phyloP scores from a whole-genome alignment of 2,113 vertebrate species.

The Porphyrio hochstetteri region DNA sequence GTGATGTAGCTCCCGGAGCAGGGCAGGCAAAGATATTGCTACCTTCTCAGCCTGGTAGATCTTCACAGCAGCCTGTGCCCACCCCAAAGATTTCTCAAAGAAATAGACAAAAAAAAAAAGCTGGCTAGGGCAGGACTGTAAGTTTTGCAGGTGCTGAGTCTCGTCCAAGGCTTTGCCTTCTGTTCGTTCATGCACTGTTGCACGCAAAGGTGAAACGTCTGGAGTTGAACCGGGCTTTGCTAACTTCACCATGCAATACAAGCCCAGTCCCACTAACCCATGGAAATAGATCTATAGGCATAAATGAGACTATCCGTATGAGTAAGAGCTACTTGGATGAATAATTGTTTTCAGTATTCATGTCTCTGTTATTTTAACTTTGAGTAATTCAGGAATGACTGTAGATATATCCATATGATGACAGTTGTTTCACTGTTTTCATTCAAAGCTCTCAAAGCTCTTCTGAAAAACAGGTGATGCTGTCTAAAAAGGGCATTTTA shows the following conservation, averaged over 20 bases:
- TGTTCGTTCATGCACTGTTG: rapidly evolving
- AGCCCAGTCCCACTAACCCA: background rate
- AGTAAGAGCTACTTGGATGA: conserved; percentile 48
- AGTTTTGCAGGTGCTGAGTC: background rate
- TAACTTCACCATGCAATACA: rapidly evolving
- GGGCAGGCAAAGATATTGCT: background rate
- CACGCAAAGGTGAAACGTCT: background rate
- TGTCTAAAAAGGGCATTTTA: conserved; percentile 19
- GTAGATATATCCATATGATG: conserved; percentile 1
- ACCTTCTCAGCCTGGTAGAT: rapidly evolving
- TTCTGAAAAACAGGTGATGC: conserved; percentile 6
- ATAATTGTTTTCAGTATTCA: conserved; percentile 15
- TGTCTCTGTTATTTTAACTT: conserved; percentile 51
- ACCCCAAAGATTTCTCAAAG: background rate
- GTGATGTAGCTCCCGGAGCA: background rate
- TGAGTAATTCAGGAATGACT: conserved; percentile 63
- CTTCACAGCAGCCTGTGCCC: background rate
- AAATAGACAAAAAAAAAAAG: background rate
- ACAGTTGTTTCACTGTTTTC: conserved; percentile 39
- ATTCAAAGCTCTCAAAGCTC: conserved; percentile 21
- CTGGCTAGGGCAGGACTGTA: background rate
- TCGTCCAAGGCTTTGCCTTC: background rate
- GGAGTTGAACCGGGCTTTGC: background rate
- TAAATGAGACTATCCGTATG: background rate
- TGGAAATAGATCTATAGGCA: background rate